phyloP scores from a whole-genome alignment of 2,113 vertebrate species.

The Probosciger aterrimus region DNA sequence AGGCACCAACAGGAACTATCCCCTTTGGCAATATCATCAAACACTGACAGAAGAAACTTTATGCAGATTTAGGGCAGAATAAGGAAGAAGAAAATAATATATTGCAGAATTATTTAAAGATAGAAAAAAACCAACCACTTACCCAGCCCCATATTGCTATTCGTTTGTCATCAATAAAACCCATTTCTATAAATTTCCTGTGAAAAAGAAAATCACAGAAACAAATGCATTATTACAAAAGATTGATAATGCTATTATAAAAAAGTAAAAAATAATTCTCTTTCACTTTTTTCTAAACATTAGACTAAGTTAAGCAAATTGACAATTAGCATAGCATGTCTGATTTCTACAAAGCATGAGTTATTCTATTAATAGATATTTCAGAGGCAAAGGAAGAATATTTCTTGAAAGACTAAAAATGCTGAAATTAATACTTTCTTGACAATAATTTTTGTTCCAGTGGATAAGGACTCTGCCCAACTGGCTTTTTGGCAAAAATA shows the following conservation, averaged over 20 bases:
- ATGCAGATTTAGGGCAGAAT: neutral
- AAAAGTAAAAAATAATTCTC: neutral
- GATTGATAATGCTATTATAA: neutral
- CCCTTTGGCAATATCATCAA: neutral
- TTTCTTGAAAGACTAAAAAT: neutral
- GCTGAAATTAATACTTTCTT: neutral
- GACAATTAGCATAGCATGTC: conserved; percentile 16
- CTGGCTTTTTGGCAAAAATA: neutral
- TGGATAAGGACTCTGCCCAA: neutral
- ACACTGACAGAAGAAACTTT: neutral
- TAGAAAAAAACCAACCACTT: conserved; percentile 51
- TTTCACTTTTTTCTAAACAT: conserved; percentile 43
- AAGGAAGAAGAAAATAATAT: neutral
- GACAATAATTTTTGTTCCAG: neutral
- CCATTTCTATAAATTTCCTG: conserved; percentile 85
- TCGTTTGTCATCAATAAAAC: conserved; percentile 82
- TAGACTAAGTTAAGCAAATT: neutral
- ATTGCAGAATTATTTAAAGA: neutral
- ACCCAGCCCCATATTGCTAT: conserved; percentile 87
- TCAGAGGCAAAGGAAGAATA: neutral
- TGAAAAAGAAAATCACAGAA: conserved; percentile 59
- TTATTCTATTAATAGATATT: neutral
- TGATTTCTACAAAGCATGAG: conserved; percentile 1
- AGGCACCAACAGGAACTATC: neutral
- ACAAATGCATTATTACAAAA: conserved; percentile 47